Base-by-base conservation (phyloP, 1,140 invertebrate genomes). In the Maniola jurtina region DNA sequence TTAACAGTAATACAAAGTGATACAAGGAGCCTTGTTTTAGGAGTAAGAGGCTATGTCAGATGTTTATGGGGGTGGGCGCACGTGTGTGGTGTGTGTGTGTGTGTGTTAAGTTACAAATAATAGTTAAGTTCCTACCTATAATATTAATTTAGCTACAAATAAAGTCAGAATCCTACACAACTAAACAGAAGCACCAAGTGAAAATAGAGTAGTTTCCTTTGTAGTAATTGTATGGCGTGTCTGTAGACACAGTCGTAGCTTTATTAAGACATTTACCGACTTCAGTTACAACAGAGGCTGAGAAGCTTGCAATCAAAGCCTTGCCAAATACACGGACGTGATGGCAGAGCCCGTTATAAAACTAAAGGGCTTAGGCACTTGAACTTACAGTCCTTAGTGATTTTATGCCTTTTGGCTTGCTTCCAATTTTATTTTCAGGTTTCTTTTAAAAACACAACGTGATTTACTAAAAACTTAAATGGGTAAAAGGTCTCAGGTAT, bases 301-400 rank as follows among this genome's bases (percentile, higher is more conserved):
- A 25, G 25, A 25, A 25, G 25, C 33, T 55, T 55, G 54, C 54
- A 55, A 55, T 55, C 34, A 55, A 9, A 35, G 54, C 33, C 34
- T 55, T 55, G 54, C 54, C 54, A 55, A 55, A 36, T 35, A 35
- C 15, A 55, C 34, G 34, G 54, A 35, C 11, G 54, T 55, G 54
- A 13, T 35, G 35, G 54, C 7, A 34, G 54, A 35, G 54, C 34
- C 34, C 35, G 54, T 55, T 55, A 55, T 55, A 55, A 55, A 55
- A 55, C 54, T 35, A 15, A 35, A 55, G 54, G 34, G 54, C 54
- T 55, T 35, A n/a, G n/a, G n/a, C n/a, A 55, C 8, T 13, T 34
- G 25, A 35, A 35, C 54, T 55, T 55, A 5, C 54, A 4, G 13
- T 35, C 4, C 54, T 55, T 34, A 52, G 1, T 52, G 48, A 52